These are phyloP conservation scores for Apteryx mantelli DNA, from an alignment of 2,113 vertebrate species.

Conservation along the genomic window DNA sequence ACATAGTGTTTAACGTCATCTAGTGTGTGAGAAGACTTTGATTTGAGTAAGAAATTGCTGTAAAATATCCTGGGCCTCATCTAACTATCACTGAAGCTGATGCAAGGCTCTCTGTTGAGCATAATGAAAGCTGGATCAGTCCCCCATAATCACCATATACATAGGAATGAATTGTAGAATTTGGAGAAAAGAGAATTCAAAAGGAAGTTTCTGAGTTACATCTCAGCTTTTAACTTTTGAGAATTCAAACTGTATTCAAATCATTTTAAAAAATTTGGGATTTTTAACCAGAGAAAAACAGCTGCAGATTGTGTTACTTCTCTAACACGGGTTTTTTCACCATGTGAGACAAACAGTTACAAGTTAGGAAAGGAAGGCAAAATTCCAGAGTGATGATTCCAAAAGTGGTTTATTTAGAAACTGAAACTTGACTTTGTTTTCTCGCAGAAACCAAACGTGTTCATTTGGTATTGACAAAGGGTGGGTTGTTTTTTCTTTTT, in stretches of 20 bases:
- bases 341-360: neutral
- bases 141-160: neutral
- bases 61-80: neutral
- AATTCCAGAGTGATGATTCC: neutral
- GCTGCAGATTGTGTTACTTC: neutral
- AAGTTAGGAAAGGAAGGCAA: neutral
- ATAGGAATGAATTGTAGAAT: neutral
- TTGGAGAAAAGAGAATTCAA: neutral
- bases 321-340: neutral
- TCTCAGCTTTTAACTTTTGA: neutral
- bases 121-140: neutral
- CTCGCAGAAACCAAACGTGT: constrained; percentile 27
- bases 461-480: constrained; percentile 56
- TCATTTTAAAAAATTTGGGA: neutral
- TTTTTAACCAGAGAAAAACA: neutral
- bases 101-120: neutral
- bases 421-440: constrained; percentile 18
- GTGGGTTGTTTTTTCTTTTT: constrained; percentile 36
- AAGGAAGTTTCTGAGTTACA: neutral
- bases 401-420: constrained; percentile 34
- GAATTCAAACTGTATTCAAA: neutral
- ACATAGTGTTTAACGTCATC: neutral
- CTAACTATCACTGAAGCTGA: neutral
- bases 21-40: neutral
- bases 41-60: neutral